Evolutionary conservation across 2,888 invertebrate species (phyloP).

Genomic region (Herminia tarsipennalis): DNA sequence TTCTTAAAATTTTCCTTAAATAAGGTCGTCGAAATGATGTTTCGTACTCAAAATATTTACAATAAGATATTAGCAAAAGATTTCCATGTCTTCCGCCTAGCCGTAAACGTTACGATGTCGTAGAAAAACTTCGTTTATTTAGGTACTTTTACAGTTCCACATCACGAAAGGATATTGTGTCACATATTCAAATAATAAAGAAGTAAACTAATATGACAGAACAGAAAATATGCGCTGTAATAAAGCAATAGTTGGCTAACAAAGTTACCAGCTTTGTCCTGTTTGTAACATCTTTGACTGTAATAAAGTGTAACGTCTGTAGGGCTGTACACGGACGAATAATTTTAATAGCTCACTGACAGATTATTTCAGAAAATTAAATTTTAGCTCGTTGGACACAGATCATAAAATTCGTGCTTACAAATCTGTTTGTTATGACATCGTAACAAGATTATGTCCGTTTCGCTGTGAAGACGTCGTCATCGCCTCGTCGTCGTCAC

Average conservation of each 20-base stretch:
- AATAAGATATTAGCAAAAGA: constrained; percentile 2
- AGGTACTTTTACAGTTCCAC: constrained; percentile 15
- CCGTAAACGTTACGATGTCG: constrained; percentile 17
- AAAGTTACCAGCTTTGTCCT: constrained; percentile 40
- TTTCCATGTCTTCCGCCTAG: constrained; percentile 3
- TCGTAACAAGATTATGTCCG: constrained; percentile 85
- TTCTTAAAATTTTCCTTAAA: background rate
- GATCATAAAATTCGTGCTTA: constrained; percentile 84
- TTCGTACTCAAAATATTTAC: background rate
- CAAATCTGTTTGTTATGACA: constrained; percentile 86
- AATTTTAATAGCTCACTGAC: constrained; percentile 82
- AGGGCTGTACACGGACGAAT: constrained; percentile 72
- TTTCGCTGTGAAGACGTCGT: constrained; percentile 77
- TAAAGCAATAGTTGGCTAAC: constrained; percentile 40
- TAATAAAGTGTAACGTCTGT: constrained; percentile 65
- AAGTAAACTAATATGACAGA: constrained; percentile 27
- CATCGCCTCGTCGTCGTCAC: constrained; percentile 74
- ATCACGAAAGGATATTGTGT: constrained; percentile 14
- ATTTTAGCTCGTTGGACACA: constrained; percentile 85
- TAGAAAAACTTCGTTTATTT: constrained; percentile 14
- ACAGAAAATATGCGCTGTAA: constrained; percentile 28
- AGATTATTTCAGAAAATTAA: constrained; percentile 85
- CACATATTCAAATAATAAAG: constrained; percentile 33
- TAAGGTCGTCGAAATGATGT: background rate
- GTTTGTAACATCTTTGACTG: constrained; percentile 48